Percentiles rank a stretch among this genome's conserved stretches.
Conservation (phyloP, 2,888 invertebrate genomes). For the Andricus curvator region DNA sequence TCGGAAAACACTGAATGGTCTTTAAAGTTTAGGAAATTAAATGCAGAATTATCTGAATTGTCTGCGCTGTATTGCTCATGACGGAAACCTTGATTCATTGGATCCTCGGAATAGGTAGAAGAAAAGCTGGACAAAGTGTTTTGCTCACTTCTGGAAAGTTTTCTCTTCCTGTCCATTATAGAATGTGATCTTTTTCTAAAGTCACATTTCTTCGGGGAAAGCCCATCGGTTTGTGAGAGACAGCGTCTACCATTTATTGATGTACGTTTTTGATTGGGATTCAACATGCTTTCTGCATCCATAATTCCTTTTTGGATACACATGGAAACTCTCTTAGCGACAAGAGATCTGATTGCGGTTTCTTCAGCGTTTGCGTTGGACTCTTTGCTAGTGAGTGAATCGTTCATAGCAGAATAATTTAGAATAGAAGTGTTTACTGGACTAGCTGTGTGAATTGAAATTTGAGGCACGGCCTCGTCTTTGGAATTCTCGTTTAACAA, state of each 20-base stretch:
- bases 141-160: background rate
- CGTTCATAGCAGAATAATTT: constrained; percentile 71
- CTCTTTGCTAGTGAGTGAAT: constrained; percentile 53
- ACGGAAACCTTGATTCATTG: constrained; percentile 64
- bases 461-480: background rate
- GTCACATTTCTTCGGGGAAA: background rate
- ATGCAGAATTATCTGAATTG: constrained; percentile 48
- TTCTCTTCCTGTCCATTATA: constrained; percentile 46
- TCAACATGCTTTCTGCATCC: constrained; percentile 14
- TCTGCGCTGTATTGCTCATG: constrained; percentile 50
- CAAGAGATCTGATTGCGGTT: constrained; percentile 54
- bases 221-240: constrained; percentile 44
- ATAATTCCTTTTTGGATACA: constrained; percentile 49
- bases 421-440: constrained; percentile 64
- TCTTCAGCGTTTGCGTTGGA: constrained; percentile 29
- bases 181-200: constrained; percentile 55
- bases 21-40: background rate
- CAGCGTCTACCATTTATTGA: constrained; percentile 43
- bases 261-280: background rate
- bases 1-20: constrained; percentile 60
- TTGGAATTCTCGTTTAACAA: constrained; percentile 44
- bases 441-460: constrained; percentile 7
- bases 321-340: constrained; percentile 60
- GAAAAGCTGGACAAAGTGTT: constrained; percentile 42
- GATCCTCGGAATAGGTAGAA: constrained; percentile 58